phyloP scores from a whole-genome alignment of 2,888 invertebrate species.

The Ischnus inquisitorius region DNA sequence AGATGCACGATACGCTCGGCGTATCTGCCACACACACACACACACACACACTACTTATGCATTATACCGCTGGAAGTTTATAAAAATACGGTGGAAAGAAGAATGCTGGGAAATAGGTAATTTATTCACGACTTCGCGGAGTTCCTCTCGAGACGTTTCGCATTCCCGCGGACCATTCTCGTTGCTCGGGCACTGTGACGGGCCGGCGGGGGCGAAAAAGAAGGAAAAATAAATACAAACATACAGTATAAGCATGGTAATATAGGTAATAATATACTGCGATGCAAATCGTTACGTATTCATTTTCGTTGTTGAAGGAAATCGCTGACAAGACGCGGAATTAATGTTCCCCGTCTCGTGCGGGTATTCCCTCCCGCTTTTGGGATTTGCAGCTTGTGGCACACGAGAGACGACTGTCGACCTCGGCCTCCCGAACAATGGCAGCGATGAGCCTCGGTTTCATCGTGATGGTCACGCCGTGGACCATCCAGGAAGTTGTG shows the following conservation, averaged over 20 bases:
- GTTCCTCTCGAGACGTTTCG: conserved; percentile 24
- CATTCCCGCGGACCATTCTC: conserved; percentile 23
- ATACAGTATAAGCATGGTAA: not conserved
- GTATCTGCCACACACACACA: not conserved
- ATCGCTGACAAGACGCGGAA: conserved; percentile 66
- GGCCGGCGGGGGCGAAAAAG: not conserved
- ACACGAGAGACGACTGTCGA: conserved; percentile 91
- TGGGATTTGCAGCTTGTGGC: conserved; percentile 86
- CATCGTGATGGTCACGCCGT: conserved; percentile 96
- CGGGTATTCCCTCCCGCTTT: conserved; percentile 45
- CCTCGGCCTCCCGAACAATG: conserved; percentile 94
- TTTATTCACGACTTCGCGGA: conserved; percentile 28
- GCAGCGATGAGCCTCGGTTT: conserved; percentile 96
- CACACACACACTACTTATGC: conserved; percentile 21
- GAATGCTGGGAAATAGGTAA: conserved; percentile 12
- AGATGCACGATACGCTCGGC: not conserved
- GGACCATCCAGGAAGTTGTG: conserved; percentile 96
- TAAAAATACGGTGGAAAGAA: conserved; percentile 18
- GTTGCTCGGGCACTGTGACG: conserved; percentile 8
- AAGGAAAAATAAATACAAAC: conserved; percentile 14
- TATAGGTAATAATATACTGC: conserved; percentile 15
- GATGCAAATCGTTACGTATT: conserved; percentile 66
- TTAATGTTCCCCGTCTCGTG: conserved; percentile 64
- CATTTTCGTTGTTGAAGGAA: conserved; percentile 61
- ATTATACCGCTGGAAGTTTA: conserved; percentile 9